Percentiles rank a stretch among this genome's conserved stretches.
These are phyloP conservation scores for Tricholaema leucomelas DNA, from an alignment of 2,113 vertebrate genomes.

Conservation along the genomic window DNA sequence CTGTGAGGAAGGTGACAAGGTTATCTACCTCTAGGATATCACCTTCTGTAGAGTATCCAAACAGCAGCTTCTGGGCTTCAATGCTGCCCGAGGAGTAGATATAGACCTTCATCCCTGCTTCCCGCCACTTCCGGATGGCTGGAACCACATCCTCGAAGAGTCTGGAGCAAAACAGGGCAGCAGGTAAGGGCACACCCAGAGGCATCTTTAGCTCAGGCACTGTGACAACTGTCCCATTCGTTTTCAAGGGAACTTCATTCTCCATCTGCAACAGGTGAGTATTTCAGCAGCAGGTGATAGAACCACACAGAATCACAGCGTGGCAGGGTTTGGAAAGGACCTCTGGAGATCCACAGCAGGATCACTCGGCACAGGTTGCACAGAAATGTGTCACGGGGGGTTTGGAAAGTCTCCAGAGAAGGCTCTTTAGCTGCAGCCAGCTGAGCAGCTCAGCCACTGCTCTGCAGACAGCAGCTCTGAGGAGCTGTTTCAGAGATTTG, in stretches of 20 bases:
- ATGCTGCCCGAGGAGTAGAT: conserved; percentile 96
- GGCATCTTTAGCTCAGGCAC: background rate
- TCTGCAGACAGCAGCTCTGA: background rate
- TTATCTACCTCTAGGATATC: conserved; percentile 88
- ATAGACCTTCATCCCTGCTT: conserved; percentile 87
- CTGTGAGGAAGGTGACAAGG: background rate
- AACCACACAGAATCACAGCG: no score
- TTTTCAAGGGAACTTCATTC: background rate
- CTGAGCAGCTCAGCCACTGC: background rate
- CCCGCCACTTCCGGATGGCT: conserved; percentile 87
- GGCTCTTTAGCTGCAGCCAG: background rate
- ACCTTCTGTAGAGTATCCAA: conserved; percentile 90
- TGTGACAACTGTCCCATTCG: background rate
- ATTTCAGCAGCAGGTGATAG: background rate
- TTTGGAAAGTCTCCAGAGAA: no score
- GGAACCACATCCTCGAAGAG: conserved; percentile 92
- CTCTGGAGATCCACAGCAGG: no score
- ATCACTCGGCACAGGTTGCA: no score
- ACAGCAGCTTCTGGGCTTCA: conserved; percentile 95
- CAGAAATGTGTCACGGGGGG: no score
- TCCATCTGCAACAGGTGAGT: background rate
- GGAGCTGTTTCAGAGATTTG: background rate
- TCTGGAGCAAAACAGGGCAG: conserved; percentile 69
- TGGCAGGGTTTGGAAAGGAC: no score
- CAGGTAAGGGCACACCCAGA: background rate